Evolutionary conservation across 2,797 vertebrate species (phyloP).

Genomic region (Melanotaenia maccullochi): DNA sequence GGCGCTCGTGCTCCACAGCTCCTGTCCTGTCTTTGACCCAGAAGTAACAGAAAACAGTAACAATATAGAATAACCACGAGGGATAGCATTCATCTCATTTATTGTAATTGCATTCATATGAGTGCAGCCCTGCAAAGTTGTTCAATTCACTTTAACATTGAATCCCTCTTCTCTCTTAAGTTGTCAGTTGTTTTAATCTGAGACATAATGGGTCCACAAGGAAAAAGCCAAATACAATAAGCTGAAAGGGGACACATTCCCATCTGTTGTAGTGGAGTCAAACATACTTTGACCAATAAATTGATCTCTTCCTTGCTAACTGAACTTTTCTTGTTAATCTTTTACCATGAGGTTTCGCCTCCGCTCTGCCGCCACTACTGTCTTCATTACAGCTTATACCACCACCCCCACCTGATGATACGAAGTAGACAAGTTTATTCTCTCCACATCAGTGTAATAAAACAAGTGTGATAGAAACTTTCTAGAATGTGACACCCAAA

Average conservation of each 20-base stretch:
- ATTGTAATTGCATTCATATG: no score
- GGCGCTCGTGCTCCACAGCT: no score
- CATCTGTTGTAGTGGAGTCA: no score
- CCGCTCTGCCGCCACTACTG: not conserved
- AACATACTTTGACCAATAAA: no score
- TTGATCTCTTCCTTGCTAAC: no score
- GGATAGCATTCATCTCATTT: no score
- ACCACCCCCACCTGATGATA: not conserved
- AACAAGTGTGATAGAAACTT: not conserved
- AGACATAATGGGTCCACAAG: not conserved
- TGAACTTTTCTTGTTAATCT: not conserved
- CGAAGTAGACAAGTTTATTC: not conserved
- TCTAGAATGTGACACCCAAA: no score
- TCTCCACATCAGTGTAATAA: not conserved
- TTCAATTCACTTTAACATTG: no score
- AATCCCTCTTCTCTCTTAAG: no score
- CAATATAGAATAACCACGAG: not conserved
- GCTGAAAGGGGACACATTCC: no score
- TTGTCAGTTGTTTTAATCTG: no score
- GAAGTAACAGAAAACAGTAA: not conserved
- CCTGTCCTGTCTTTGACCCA: not conserved
- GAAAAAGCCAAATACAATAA: not conserved
- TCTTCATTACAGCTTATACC: not conserved
- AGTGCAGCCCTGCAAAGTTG: not conserved
- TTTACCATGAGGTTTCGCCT: not conserved